Conservation (phyloP, 2,797 vertebrate species). For the Nothura maculosa region DNA sequence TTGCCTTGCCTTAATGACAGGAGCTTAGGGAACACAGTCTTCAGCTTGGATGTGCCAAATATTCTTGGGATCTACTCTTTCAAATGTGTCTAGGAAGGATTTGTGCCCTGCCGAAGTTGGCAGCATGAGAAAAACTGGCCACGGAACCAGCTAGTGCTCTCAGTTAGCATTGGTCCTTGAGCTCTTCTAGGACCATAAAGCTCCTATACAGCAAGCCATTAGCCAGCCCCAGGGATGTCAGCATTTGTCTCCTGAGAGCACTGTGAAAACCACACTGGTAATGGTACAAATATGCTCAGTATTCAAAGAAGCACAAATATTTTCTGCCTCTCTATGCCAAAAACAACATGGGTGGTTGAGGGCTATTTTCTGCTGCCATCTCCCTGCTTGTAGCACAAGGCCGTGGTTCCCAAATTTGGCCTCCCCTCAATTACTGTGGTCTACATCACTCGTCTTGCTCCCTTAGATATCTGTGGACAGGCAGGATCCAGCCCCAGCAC, state of each 20-base stretch:
- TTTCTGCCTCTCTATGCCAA: conserved; percentile 40
- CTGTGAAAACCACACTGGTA: not conserved
- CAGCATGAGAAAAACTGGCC: not conserved
- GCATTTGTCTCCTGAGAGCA: not conserved
- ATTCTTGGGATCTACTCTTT: not conserved
- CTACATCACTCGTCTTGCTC: not conserved
- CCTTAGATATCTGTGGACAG: not conserved
- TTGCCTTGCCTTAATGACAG: not conserved
- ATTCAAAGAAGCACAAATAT: not conserved
- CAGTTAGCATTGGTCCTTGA: rapidly evolving
- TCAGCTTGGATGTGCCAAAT: not conserved
- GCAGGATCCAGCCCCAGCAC: not conserved
- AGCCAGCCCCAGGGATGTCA: not conserved
- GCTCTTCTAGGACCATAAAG: not conserved
- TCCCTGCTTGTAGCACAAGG: not conserved
- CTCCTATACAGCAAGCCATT: not conserved
- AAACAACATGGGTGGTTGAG: not conserved
- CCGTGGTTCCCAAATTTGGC: not conserved
- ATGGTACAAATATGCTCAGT: conserved; percentile 13
- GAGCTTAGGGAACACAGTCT: rapidly evolving
- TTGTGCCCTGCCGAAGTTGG: not conserved
- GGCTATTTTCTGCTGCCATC: not conserved
- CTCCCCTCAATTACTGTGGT: not conserved
- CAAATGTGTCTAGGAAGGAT: rapidly evolving
- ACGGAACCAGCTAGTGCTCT: not conserved